Evolutionary conservation across 2,113 vertebrate species (phyloP).

Genomic region (Ctenodactylus gundi): DNA sequence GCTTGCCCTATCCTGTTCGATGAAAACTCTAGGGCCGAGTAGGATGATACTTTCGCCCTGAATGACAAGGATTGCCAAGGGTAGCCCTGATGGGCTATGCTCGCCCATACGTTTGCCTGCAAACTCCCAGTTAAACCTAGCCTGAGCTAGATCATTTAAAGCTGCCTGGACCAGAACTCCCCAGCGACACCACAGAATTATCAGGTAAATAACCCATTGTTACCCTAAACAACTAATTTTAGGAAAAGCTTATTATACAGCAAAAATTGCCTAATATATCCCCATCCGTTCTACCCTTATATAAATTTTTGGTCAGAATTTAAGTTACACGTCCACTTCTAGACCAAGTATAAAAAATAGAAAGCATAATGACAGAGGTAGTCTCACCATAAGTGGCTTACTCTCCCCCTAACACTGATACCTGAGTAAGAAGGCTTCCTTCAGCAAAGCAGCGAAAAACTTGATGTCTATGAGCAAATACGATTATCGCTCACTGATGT

Average conservation of each 20-base stretch:
- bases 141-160: background rate
- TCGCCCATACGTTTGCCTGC: background rate
- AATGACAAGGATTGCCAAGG: background rate
- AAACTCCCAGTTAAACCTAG: background rate
- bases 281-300: background rate
- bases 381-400: background rate
- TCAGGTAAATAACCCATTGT: background rate
- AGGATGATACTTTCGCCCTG: background rate
- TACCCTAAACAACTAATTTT: background rate
- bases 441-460: background rate
- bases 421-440: background rate
- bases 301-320: background rate
- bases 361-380: background rate
- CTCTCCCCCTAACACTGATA: background rate
- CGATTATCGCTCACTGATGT: background rate
- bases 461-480: background rate
- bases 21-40: background rate
- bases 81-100: too few relatives aligned
- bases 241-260: background rate
- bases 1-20: background rate
- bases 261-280: background rate
- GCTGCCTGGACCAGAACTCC: background rate
- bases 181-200: background rate
- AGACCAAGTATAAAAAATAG: background rate
- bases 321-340: background rate